These are phyloP conservation scores for Arrhopalites spinosus DNA, from an alignment of 2,888 invertebrate species.

Conservation along the genomic window DNA sequence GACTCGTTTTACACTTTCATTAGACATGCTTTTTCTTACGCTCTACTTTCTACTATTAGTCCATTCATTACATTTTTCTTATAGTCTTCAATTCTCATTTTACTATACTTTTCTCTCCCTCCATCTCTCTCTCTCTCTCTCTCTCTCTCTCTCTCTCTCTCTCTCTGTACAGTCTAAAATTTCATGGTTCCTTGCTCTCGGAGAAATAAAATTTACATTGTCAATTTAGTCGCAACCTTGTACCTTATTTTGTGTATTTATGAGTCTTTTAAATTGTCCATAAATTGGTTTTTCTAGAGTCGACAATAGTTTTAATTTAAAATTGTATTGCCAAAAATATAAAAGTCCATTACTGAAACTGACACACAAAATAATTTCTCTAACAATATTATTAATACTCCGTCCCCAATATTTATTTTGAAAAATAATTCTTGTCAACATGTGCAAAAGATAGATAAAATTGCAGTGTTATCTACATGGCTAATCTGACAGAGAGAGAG, in stretches of 20 bases:
- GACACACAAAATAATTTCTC: no score
- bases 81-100: background rate
- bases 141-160: background rate
- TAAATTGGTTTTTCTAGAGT: no score
- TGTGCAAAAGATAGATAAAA: background rate
- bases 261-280: no score
- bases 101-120: background rate
- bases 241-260: no score
- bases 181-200: background rate
- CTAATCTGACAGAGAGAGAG: no score
- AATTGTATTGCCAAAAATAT: no score
- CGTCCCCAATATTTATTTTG: no score
- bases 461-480: no score
- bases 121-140: background rate
- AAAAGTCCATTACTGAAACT: no score
- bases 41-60: conserved; percentile 14
- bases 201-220: conserved; percentile 1
- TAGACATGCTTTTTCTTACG: conserved; percentile 27
- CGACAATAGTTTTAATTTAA: no score
- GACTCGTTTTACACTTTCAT: conserved; percentile 20
- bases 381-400: no score
- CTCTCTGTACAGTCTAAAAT: background rate
- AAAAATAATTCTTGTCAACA: no score
- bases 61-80: background rate
- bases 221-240: background rate